A percentile compares a stretch with the other conserved stretches of the same genome.
Evolutionary conservation across 1,140 invertebrate species (phyloP).

Genomic region (Tetramorium parvispinum): DNA sequence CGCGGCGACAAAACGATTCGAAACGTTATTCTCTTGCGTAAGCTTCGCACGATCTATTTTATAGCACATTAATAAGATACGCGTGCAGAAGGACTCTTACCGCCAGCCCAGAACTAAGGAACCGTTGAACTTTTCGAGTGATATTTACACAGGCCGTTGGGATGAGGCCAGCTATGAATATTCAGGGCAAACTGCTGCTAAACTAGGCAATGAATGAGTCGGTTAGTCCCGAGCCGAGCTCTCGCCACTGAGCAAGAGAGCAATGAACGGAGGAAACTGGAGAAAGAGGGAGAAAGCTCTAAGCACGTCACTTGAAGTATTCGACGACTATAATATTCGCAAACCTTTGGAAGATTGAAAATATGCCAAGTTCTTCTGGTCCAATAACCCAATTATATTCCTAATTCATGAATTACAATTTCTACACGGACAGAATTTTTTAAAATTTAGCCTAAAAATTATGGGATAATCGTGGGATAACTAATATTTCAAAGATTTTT

Average conservation of each 20-base stretch:
- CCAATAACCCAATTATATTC: neutral
- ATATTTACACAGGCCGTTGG: slow-evolving; percentile 74
- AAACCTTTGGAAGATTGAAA: slow-evolving; percentile 9
- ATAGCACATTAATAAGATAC: slow-evolving; percentile 2
- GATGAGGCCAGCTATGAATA: slow-evolving; percentile 83
- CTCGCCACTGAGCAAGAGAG: slow-evolving; percentile 47
- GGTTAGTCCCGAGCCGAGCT: slow-evolving; percentile 76
- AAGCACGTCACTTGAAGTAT: slow-evolving; percentile 21
- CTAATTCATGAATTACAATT: slow-evolving; percentile 11
- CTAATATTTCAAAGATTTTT: no score
- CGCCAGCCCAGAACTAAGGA: slow-evolving; percentile 43
- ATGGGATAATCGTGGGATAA: no score
- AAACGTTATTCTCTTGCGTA: neutral
- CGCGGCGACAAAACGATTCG: neutral
- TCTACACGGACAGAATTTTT: no score
- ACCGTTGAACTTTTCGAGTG: slow-evolving; percentile 77
- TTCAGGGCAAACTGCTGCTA: slow-evolving; percentile 84
- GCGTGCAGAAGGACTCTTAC: slow-evolving; percentile 42
- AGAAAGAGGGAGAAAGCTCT: slow-evolving; percentile 34
- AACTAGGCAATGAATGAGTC: slow-evolving; percentile 84
- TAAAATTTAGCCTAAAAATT: no score
- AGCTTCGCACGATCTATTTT: neutral
- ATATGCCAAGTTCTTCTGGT: neutral
- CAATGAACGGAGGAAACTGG: neutral
- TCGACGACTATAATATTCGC: slow-evolving; percentile 1